Evolutionary conservation across 2,888 invertebrate genomes (phyloP).

Genomic region (Stomorhina lunata): DNA sequence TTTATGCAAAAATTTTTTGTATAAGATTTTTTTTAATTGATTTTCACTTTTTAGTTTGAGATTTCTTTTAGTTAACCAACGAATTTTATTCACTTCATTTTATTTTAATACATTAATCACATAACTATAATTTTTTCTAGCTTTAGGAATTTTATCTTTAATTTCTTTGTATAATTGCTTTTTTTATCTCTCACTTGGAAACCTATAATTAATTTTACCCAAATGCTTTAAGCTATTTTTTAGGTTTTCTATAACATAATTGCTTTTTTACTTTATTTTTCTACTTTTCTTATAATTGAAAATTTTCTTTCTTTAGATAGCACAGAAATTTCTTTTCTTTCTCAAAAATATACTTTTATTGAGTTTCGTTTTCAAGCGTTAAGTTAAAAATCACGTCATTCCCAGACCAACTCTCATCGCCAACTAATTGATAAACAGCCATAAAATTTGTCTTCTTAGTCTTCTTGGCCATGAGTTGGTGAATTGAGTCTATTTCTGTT

Average conservation of each 20-base stretch:
- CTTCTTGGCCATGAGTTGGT: background rate
- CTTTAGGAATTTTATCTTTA: constrained; percentile 7
- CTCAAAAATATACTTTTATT: background rate
- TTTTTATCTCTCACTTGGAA: constrained; percentile 17
- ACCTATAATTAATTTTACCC: constrained; percentile 51
- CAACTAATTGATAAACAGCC: constrained; percentile 47
- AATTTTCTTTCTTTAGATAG: background rate
- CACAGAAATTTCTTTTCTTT: constrained; percentile 43
- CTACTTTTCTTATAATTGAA: background rate
- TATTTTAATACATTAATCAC: constrained; percentile 2
- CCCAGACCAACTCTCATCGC: constrained; percentile 49
- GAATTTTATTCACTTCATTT: background rate
- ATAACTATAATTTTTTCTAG: constrained; percentile 51
- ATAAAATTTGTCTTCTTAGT: constrained; percentile 38
- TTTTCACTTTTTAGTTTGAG: constrained; percentile 24
- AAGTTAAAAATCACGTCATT: constrained; percentile 46
- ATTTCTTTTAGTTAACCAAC: too few relatives aligned
- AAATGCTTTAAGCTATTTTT: constrained; percentile 28
- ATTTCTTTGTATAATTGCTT: background rate
- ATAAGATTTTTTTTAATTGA: background rate
- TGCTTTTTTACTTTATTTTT: constrained; percentile 34
- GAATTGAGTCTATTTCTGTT: background rate
- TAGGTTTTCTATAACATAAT: constrained; percentile 20
- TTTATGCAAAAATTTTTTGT: background rate
- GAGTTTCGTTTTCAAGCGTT: constrained; percentile 24